A percentile compares a stretch with the other conserved stretches of the same genome.
Conservation (phyloP, 92 coral and sea anemone species). For the Epizoanthus rinbou region DNA sequence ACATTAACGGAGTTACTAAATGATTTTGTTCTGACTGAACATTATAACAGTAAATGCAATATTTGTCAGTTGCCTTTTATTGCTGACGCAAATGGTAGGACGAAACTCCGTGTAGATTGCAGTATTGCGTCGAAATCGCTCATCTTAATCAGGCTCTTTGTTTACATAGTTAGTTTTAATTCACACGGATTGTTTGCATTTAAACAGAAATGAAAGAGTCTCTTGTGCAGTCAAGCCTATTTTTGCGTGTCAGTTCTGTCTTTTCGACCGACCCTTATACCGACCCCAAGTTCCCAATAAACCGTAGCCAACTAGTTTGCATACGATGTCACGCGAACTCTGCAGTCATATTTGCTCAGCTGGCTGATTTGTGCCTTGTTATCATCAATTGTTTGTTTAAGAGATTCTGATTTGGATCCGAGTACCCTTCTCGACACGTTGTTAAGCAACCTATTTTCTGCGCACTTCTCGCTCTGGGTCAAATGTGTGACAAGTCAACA, state of each 20-base stretch:
- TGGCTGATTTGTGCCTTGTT: no score
- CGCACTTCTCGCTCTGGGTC: not conserved
- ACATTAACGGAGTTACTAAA: no score
- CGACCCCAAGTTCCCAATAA: constrained; percentile 27
- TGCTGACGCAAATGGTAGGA: no score
- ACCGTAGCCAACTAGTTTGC: constrained; percentile 17
- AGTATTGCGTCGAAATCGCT: not conserved
- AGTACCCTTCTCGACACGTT: not conserved
- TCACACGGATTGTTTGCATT: not conserved
- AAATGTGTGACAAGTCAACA: not conserved
- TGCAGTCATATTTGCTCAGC: no score
- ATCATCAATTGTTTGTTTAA: not conserved
- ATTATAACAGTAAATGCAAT: no score
- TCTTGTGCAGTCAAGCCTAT: not conserved
- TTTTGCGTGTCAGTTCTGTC: not conserved
- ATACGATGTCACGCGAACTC: constrained; percentile 38
- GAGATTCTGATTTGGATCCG: not conserved
- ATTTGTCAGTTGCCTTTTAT: no score
- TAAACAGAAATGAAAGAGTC: not conserved
- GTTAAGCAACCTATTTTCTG: not conserved
- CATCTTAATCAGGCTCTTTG: not conserved
- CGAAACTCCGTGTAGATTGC: no score
- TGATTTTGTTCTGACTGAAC: no score
- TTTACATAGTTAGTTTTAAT: not conserved
- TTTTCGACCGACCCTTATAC: constrained; percentile 15